phyloP scores from a whole-genome alignment of 1,140 invertebrate genomes.

The Cotesia vestalis region DNA sequence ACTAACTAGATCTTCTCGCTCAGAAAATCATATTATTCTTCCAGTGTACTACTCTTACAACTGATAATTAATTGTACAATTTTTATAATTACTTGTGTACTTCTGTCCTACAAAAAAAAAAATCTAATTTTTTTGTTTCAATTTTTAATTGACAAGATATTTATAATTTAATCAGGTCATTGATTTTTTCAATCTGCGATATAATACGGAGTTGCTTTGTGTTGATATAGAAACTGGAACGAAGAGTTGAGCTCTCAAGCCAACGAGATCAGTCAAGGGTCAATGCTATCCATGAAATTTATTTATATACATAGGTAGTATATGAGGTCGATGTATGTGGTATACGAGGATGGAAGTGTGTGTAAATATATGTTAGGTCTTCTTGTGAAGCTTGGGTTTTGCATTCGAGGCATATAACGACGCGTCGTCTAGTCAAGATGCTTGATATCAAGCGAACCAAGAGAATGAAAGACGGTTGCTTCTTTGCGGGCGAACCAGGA shows the following conservation, averaged over 20 bases:
- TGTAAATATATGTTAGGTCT: not conserved
- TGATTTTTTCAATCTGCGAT: not conserved
- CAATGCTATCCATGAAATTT: not conserved
- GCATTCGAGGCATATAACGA: constrained; percentile 10
- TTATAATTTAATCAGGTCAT: not conserved
- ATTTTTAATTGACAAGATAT: constrained; percentile 1
- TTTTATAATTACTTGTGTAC: too few relatives aligned
- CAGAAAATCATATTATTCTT: too few relatives aligned
- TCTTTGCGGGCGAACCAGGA: constrained; percentile 13
- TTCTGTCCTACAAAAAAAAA: too few relatives aligned
- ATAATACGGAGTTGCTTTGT: not conserved
- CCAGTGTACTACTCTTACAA: too few relatives aligned
- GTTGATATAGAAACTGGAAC: not conserved
- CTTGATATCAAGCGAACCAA: constrained; percentile 18
- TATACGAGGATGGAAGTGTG: not conserved
- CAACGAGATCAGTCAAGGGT: constrained; percentile 9
- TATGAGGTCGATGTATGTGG: too few relatives aligned
- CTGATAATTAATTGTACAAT: too few relatives aligned
- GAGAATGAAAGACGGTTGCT: constrained; percentile 7
- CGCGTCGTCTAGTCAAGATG: constrained; percentile 10
- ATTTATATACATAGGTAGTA: not conserved
- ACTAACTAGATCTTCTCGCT: too few relatives aligned
- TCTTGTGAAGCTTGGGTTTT: constrained; percentile 5
- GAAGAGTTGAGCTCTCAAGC: not conserved
- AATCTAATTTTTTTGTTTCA: not conserved